Evolutionary conservation across 2,797 vertebrate genomes (phyloP).

Genomic region (Psittacula echo): DNA sequence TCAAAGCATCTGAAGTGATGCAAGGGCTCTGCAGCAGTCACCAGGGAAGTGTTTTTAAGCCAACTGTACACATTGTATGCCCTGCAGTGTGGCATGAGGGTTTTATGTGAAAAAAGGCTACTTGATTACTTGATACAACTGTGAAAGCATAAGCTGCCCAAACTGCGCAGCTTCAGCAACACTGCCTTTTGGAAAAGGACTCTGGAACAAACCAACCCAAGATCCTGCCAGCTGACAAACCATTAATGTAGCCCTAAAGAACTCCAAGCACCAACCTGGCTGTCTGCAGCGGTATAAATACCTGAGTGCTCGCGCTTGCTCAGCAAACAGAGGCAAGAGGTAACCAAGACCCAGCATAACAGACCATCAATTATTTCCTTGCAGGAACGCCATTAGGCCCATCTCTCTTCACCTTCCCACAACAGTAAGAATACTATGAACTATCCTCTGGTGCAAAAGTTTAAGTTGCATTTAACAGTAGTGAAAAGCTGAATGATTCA

Average conservation of each 20-base stretch:
- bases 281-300: neutral
- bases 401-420: neutral
- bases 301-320: too few relatives aligned
- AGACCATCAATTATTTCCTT: neutral
- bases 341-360: neutral
- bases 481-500: neutral
- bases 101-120: neutral
- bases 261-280: neutral
- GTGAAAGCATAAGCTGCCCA: neutral
- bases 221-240: neutral
- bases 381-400: neutral
- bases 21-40: neutral
- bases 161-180: neutral
- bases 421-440: neutral
- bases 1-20: neutral
- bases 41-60: neutral
- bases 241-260: neutral
- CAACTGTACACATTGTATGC: rapidly evolving
- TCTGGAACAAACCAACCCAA: neutral
- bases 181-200: neutral
- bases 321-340: neutral
- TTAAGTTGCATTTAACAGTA: neutral
- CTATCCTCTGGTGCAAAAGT: neutral
- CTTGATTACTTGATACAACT: neutral
- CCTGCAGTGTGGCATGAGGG: neutral